Evolutionary conservation across 2,797 vertebrate genomes (phyloP).

Genomic region (Antrozous pallidus): DNA sequence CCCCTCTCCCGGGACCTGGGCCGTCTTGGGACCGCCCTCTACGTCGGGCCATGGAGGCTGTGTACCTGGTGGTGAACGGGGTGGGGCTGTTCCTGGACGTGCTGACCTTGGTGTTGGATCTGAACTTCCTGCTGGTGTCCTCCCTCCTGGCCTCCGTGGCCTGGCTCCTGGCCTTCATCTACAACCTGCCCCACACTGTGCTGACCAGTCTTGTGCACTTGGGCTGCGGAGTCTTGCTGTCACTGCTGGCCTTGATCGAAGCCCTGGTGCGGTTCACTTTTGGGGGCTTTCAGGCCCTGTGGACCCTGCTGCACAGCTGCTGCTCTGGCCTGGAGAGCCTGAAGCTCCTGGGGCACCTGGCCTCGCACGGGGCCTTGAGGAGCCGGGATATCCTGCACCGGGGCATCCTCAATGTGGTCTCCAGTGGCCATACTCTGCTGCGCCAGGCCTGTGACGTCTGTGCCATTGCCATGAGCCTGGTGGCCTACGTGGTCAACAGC

Average conservation of each 20-base stretch:
- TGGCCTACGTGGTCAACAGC: constrained; percentile 93
- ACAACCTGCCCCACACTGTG: constrained; percentile 86
- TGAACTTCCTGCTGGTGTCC: constrained; percentile 93
- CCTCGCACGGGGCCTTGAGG: constrained; percentile 88
- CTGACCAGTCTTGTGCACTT: constrained; percentile 80
- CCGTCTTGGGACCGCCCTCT: background rate
- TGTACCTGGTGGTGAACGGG: constrained; percentile 79
- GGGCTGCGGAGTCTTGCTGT: constrained; percentile 83
- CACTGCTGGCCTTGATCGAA: constrained; percentile 81
- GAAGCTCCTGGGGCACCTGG: constrained; percentile 91
- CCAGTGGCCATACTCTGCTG: constrained; percentile 83
- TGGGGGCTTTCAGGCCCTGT: constrained; percentile 75
- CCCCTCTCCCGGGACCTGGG: background rate
- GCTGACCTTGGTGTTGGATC: constrained; percentile 88
- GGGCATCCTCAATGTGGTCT: constrained; percentile 81
- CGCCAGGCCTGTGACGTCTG: constrained; percentile 88
- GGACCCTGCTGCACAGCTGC: constrained; percentile 82
- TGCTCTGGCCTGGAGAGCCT: constrained; percentile 89
- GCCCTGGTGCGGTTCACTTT: constrained; percentile 78
- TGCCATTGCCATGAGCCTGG: constrained; percentile 89
- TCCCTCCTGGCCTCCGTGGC: constrained; percentile 85
- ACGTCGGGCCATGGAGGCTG: constrained; percentile 78
- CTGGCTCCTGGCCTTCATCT: constrained; percentile 84
- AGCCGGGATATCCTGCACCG: constrained; percentile 89
- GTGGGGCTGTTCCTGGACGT: constrained; percentile 80